Base-by-base conservation (phyloP, 2,113 vertebrate genomes). In the Zosterops hypoxanthus region DNA sequence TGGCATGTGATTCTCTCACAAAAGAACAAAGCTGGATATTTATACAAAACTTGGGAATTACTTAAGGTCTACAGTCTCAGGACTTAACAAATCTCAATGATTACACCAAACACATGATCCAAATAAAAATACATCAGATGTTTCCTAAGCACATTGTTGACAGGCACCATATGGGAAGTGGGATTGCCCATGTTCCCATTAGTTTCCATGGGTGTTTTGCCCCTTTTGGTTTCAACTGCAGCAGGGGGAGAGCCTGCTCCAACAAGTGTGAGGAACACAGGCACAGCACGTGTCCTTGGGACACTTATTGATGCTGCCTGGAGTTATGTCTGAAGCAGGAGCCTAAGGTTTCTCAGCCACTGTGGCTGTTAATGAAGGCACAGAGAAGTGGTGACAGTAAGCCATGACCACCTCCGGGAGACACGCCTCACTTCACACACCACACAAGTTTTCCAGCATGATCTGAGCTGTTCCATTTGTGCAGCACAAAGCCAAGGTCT, bases 151-250 rank as follows among this genome's bases (percentile, higher is more conserved):
- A 95, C 31, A 10, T 96, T 85, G 76, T 36, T 97, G 76, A 80
- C 88, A 96, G 87, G 95, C 90, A 72, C 97, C 97, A 97, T 97
- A 96, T 97, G 96, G 96, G 87, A 93, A 94, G 77, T 96, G 95
- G 92, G 94, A 52, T 95, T 60, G 60, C 29, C 68, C 47, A 20
- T 86, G 76, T 88, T 93, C 92, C 88, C 66, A 83, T 77, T 88
- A 80, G 52, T 50, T 90, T 80, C 85, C 85, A 75, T 49, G 64
- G 64, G 68, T 3, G 16, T 92, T 96, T 86, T 90, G 76, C 93
- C 63, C 68, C 41, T 71, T 44, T 71, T 44, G 20, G 19, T 90
- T 94, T 78, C 52, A 80, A 13, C 22, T 25, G 34, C 56, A 92
- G 52, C 47, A 64, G 34, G n/a, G 47, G 29, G 9, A 77, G 22